These are phyloP conservation scores for Struthidea cinerea DNA, from an alignment of 2,113 vertebrate genomes.

Conservation along the genomic window DNA sequence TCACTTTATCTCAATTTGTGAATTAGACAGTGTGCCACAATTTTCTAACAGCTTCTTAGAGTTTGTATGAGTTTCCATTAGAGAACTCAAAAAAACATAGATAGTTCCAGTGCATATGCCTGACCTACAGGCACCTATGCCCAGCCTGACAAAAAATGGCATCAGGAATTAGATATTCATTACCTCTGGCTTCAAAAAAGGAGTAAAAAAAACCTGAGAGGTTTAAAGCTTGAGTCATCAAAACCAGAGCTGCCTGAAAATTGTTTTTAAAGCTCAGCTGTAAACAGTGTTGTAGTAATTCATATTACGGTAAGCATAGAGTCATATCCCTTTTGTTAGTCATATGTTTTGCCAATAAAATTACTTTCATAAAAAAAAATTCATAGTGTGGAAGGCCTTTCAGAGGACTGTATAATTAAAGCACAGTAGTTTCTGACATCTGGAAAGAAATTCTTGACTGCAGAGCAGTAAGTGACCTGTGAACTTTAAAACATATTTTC, in stretches of 20 bases:
- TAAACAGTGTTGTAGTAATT: constrained; percentile 26
- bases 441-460: not conserved
- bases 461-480: not conserved
- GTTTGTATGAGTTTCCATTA: not conserved
- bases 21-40: not conserved
- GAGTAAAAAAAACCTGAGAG: not conserved
- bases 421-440: not conserved
- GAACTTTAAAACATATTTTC: not conserved
- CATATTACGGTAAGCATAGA: not conserved
- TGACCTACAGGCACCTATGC: not conserved
- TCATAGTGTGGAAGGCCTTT: not conserved
- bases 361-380: not conserved
- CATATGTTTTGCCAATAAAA: constrained; percentile 13
- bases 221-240: constrained; percentile 7
- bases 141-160: not conserved
- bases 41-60: not conserved
- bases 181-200: not conserved
- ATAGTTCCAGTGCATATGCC: not conserved
- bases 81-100: not conserved
- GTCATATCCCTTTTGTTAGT: constrained; percentile 22
- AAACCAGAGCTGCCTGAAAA: not conserved
- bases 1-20: not conserved
- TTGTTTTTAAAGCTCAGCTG: not conserved
- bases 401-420: not conserved
- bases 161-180: not conserved